Percentiles rank a stretch among this genome's conserved stretches.
Evolutionary conservation across 2,113 vertebrate genomes (phyloP).

Genomic region (Lates calcarifer): DNA sequence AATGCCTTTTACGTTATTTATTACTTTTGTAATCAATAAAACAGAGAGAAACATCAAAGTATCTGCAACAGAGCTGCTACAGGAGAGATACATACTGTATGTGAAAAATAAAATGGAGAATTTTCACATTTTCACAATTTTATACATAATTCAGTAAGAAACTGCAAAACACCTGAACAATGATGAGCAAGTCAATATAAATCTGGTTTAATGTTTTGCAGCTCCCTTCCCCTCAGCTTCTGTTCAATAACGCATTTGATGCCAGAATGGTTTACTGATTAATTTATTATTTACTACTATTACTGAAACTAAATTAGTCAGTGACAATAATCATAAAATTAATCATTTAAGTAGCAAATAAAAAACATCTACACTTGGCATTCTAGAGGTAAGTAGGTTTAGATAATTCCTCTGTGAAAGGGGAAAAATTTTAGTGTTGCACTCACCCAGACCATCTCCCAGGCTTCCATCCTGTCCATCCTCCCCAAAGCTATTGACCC

Average conservation of each 20-base stretch:
- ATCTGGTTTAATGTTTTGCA: neutral
- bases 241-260: neutral
- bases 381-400: neutral
- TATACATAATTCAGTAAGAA: too few species aligned
- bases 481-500: slow-evolving; percentile 92
- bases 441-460: slow-evolving; percentile 93
- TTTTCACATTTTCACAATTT: too few species aligned
- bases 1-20: neutral
- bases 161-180: too few species aligned
- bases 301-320: neutral
- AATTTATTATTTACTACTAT: too few species aligned
- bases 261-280: neutral
- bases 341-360: neutral
- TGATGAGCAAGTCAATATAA: too few species aligned
- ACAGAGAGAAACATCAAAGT: too few species aligned
- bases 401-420: neutral
- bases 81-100: too few species aligned
- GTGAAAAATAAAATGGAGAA: too few species aligned
- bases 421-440: neutral
- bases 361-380: neutral
- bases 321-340: neutral
- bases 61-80: too few species aligned
- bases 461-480: slow-evolving; percentile 89
- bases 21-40: neutral
- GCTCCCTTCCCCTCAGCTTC: neutral